Evolutionary conservation across 2,113 vertebrate species (phyloP), one percentile per base, ranked within the genome.

Genomic region (Halichoeres trimaculatus): DNA sequence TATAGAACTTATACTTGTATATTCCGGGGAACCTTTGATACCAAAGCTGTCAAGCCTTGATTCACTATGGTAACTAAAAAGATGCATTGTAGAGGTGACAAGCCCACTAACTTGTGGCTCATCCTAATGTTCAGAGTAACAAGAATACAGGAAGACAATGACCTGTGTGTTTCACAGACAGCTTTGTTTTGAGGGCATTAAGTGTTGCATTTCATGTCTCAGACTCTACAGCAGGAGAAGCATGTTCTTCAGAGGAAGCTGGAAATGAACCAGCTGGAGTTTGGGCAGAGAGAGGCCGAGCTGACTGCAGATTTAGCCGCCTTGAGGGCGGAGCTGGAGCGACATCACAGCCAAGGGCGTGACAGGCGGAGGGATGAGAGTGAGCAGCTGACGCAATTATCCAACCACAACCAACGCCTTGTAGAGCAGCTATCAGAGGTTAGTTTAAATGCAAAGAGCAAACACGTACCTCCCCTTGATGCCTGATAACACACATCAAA

Each of bases 361-460:
- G 91, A 92, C 74, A 79, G 87, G 16, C 82, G 91, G 2, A 88
- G 78, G 9, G 93, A 94, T 48, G 94, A 94, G 70, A 89, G 80
- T 1, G 90, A 93, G 20, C 93, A 94, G 59, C 87, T 95, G 56
- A 85, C 82, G 1, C 93, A 94, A 60, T 78, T 95, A 20, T 87
- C 92, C 82, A 93, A 61, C 74, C 94, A 95, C 52, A 95, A 95
- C 88, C 94, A 95, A 20, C 90, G 92, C 2, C 67, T 95, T 56
- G 94, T 95, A 83, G 94, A 94, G 81, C 94, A 94, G 79, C 85
- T 95, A 9, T 90, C 94, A 60, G 94, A 95, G 93, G 94, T 95
- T 51, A 81, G 81, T 77, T 61, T 26, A 35, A 57, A 24, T 14
- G 12, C 17, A 1, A 64, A 20, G 3, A 34, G 7, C 26, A 3